Conservation (phyloP, 2,888 invertebrate genomes). For the Drosophila tripunctata region DNA sequence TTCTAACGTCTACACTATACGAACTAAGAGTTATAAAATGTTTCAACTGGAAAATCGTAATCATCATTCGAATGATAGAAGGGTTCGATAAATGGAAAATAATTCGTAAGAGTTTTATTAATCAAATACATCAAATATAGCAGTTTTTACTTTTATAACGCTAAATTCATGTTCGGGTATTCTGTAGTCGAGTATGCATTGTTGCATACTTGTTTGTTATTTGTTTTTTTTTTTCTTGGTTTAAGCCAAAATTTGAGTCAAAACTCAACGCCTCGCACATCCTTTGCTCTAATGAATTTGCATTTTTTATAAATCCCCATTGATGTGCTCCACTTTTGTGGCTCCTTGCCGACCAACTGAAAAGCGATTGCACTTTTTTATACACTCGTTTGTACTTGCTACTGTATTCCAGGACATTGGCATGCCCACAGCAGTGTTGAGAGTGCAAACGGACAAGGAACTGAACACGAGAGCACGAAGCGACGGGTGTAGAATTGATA, state of each 20-base stretch:
- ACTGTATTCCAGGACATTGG: constrained; percentile 29
- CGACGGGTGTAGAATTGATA: constrained; percentile 51
- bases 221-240: neutral
- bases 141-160: no score
- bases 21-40: no score
- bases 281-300: constrained; percentile 75
- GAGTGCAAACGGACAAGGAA: constrained; percentile 45
- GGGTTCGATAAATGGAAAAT: no score
- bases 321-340: constrained; percentile 70
- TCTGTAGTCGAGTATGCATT: neutral
- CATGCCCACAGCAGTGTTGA: constrained; percentile 36
- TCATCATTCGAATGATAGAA: no score
- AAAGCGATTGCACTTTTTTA: constrained; percentile 58
- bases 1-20: no score
- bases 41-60: no score
- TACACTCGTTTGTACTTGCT: neutral
- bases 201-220: neutral
- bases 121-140: no score
- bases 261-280: constrained; percentile 51
- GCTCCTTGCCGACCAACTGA: constrained; percentile 43
- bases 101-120: no score
- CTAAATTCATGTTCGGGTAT: no score
- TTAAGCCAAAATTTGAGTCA: constrained; percentile 38
- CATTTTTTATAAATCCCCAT: constrained; percentile 78
- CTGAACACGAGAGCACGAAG: constrained; percentile 25